A percentile compares a stretch with the other conserved stretches of the same genome.
Conservation (phyloP, 2,113 vertebrate species). For the Ploceus nigricollis region DNA sequence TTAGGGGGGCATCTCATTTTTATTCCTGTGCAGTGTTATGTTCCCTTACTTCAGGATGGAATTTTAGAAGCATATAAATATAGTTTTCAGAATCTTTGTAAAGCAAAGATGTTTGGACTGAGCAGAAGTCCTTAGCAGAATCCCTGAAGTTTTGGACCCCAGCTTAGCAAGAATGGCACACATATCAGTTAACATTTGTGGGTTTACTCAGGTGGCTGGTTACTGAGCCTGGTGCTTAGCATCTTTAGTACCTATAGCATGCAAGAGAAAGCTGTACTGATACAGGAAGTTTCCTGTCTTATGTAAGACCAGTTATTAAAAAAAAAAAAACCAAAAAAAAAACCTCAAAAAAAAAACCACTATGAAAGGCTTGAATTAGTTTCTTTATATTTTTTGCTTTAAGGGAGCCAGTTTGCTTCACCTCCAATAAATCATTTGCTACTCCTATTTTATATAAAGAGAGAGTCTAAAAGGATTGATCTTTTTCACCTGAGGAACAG, state of each 20-base stretch:
- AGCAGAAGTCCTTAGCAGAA: background rate
- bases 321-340: background rate
- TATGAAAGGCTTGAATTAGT: background rate
- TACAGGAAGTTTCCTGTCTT: background rate
- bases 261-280: background rate
- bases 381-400: background rate
- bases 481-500: background rate
- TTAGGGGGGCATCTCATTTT: background rate
- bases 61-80: background rate
- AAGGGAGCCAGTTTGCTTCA: background rate
- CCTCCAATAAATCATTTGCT: background rate
- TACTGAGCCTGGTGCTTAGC: background rate
- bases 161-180: background rate
- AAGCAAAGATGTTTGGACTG: background rate
- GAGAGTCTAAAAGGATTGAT: background rate
- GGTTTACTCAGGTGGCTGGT: background rate
- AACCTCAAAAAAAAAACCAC: background rate
- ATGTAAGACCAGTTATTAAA: background rate
- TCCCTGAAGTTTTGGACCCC: background rate
- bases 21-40: background rate
- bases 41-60: background rate
- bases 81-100: background rate
- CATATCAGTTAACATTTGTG: rapidly evolving
- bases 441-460: background rate
- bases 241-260: background rate